phyloP scores from a whole-genome alignment of 1,140 invertebrate genomes.

The Trigoniulus corallinus region DNA sequence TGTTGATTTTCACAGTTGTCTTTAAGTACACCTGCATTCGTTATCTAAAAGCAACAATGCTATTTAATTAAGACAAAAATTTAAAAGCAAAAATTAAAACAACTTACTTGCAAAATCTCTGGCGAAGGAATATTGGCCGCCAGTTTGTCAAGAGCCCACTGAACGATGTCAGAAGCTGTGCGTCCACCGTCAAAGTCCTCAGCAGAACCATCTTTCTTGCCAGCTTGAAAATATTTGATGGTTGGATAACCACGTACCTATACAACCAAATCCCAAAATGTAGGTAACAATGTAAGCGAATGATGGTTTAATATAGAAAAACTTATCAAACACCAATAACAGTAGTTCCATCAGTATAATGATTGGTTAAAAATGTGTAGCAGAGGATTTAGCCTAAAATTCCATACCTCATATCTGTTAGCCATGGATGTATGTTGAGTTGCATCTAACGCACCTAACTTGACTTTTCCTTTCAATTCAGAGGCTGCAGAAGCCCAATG shows the following conservation, averaged over 20 bases:
- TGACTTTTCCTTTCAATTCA: conserved; percentile 81
- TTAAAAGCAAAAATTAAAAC: conserved; percentile 9
- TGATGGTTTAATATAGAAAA: not conserved
- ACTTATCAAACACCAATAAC: not conserved
- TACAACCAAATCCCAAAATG: conserved; percentile 8
- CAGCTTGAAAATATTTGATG: conserved; percentile 75
- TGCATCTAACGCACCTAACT: conserved; percentile 90
- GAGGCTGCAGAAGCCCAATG: conserved; percentile 87
- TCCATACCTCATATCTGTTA: conserved; percentile 28
- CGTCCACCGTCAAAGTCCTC: conserved; percentile 71
- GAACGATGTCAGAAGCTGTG: conserved; percentile 74
- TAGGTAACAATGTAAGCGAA: conserved; percentile 30
- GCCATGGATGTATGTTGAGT: conserved; percentile 71
- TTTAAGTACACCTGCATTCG: conserved; percentile 41
- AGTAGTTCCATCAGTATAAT: not conserved
- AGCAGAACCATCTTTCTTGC: conserved; percentile 47
- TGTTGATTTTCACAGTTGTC: conserved; percentile 65
- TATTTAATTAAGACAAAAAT: conserved; percentile 21
- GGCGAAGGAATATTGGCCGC: conserved; percentile 74
- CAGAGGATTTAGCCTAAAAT: not conserved
- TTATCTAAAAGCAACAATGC: conserved; percentile 51
- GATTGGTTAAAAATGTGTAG: too few relatives aligned
- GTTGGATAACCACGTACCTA: conserved; percentile 85
- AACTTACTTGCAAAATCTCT: conserved; percentile 56
- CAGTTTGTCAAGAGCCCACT: conserved; percentile 71